Base-by-base conservation (phyloP, 2,888 invertebrate species). In the Agrilus biguttatus region DNA sequence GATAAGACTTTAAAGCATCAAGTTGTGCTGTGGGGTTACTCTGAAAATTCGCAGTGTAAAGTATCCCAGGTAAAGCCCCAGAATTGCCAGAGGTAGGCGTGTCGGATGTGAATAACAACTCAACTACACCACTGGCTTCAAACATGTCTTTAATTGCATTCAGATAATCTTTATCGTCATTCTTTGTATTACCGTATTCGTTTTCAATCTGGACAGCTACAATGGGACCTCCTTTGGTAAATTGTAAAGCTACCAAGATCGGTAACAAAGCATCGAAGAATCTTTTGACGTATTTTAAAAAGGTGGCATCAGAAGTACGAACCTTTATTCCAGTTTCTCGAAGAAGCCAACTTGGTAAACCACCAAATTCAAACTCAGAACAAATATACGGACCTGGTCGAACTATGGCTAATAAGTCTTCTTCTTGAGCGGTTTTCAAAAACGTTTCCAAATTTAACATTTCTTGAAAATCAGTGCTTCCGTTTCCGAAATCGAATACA, bases 301-400 rank as follows among this genome's bases (percentile, higher is more conserved):
- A 68, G 32, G 50, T 55, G 10, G 50, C 40, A 38, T 68, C 62
- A 8, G 60, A 62, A 8, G 65, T 66, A 43, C 69, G 50, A 4
- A 68, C 46, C 53, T 68, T 66, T 58, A 77, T 71, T 19, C 67
- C 57, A 1, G 68, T 65, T 47, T 72, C 70, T 28, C 67, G 49
- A 32, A 50, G 43, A 32, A 54, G 42, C 53, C 54, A 56, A 42
- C 53, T 54, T 2, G 47, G 47, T 33, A 63, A 47, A 6, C 66
- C 65, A 19, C 66, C 66, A 45, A 62, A 65, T 46, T 93, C 92
- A 65, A 90, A 79, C 69, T 95, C 93, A 12, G 85, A 89, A 62
- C 90, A 90, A 52, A 93, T 91, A 56, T 89, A 95, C 0, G 93
- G 93, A 0, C 93, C 93, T 0, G 88, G 81, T 21, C 93, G 69